Percentiles rank a stretch among this genome's conserved stretches.
These are phyloP conservation scores for Hyppa rectilinea DNA, from an alignment of 2,888 invertebrate species.

Conservation along the genomic window DNA sequence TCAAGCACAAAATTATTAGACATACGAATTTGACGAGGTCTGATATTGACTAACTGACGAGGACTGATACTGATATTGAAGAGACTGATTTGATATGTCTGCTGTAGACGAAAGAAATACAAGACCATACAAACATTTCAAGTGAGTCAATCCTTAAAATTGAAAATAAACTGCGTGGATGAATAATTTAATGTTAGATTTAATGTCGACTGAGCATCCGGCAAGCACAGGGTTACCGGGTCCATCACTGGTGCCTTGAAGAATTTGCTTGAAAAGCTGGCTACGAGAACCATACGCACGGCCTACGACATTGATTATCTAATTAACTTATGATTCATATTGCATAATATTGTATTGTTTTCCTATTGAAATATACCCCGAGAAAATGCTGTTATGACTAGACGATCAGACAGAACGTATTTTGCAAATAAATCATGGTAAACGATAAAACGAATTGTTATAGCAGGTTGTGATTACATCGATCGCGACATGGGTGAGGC, in stretches of 20 bases:
- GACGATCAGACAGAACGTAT: neutral
- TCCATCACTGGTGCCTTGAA: neutral
- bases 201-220: neutral
- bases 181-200: neutral
- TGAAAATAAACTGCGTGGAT: neutral
- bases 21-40: neutral
- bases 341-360: slow-evolving; percentile 22
- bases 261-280: neutral
- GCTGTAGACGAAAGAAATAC: neutral
- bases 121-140: neutral
- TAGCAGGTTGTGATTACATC: slow-evolving; percentile 1
- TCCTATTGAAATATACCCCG: slow-evolving; percentile 25
- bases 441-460: slow-evolving; percentile 6
- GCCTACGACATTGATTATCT: slow-evolving; percentile 4
- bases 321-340: slow-evolving; percentile 43
- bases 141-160: neutral
- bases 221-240: neutral
- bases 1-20: too few relatives aligned
- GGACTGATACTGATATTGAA: too few relatives aligned
- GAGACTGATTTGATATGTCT: too few relatives aligned
- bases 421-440: neutral
- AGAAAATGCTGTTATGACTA: slow-evolving; percentile 32
- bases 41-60: too few relatives aligned
- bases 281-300: neutral
- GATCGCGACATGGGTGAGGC: slow-evolving; percentile 4